Evolutionary conservation across 2,888 invertebrate genomes (phyloP).

Genomic region (Buathra laborator): DNA sequence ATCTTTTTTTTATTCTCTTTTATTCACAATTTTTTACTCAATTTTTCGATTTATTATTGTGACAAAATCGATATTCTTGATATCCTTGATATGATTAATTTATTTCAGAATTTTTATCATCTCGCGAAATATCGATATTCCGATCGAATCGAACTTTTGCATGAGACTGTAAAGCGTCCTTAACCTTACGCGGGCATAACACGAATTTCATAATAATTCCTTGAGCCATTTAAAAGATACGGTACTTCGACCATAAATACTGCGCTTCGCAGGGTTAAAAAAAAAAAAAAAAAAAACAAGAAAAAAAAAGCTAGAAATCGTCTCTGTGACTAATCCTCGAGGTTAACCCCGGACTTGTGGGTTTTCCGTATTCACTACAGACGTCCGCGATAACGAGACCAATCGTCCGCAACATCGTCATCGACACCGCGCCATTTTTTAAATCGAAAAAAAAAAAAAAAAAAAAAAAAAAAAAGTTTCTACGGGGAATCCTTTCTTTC

Average conservation of each 20-base stretch:
- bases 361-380: not conserved
- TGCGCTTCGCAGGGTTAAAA: not conserved
- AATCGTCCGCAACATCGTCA: not conserved
- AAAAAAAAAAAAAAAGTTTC: not conserved
- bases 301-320: not conserved
- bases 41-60: too few relatives aligned
- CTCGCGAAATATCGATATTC: too few relatives aligned
- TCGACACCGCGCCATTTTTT: not conserved
- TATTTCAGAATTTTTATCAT: too few relatives aligned
- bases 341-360: not conserved
- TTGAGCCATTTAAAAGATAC: not conserved
- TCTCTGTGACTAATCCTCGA: constrained; percentile 9
- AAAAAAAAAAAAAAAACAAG: not conserved
- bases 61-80: too few relatives aligned
- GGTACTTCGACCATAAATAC: not conserved
- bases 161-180: not conserved
- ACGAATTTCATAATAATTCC: not conserved
- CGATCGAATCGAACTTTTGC: too few relatives aligned
- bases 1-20: too few relatives aligned
- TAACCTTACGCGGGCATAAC: not conserved
- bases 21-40: too few relatives aligned
- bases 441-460: not conserved
- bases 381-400: not conserved
- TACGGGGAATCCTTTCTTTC: not conserved
- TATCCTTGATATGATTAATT: too few relatives aligned